Evolutionary conservation across 2,797 vertebrate genomes (phyloP).

Genomic region (Knipowitschia caucasica): DNA sequence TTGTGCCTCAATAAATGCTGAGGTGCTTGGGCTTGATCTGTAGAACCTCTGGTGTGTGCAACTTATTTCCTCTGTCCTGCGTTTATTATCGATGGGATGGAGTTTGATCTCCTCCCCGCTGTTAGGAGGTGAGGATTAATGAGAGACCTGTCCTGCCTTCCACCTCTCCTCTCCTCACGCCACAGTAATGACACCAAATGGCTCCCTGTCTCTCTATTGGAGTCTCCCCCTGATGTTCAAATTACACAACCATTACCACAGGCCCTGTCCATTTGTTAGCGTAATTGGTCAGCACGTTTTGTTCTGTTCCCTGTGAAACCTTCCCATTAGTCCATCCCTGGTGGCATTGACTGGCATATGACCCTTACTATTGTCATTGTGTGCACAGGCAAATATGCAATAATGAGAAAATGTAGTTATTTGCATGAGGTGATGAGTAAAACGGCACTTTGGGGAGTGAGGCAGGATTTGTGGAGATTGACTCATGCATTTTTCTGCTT

Average conservation of each 20-base stretch:
- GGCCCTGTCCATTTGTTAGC: conserved; percentile 63
- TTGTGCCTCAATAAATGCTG: conserved; percentile 6
- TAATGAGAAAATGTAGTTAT: conserved; percentile 2
- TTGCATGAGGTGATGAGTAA: conserved; percentile 2
- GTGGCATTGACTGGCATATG: conserved; percentile 19
- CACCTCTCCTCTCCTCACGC: conserved; percentile 46
- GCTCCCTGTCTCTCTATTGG: conserved; percentile 28
- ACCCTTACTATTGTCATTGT: conserved; percentile 8
- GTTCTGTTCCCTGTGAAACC: conserved; percentile 41
- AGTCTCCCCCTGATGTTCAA: conserved; percentile 53
- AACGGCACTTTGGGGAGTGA: not conserved
- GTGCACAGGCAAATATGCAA: conserved; percentile 8
- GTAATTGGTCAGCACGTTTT: conserved; percentile 60
- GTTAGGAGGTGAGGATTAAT: conserved; percentile 56
- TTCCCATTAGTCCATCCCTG: conserved; percentile 38
- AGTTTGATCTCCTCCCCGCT: conserved; percentile 37
- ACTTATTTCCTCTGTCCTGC: conserved; percentile 24
- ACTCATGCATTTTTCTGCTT: not conserved
- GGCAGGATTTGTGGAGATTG: conserved; percentile 14
- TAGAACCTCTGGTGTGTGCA: not conserved
- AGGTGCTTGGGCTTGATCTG: not conserved
- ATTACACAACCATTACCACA: conserved; percentile 56
- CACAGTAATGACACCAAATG: conserved; percentile 57
- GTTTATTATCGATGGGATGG: conserved; percentile 42
- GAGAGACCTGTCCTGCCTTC: conserved; percentile 34